These are phyloP conservation scores for Leucoma salicis DNA, from an alignment of 2,888 invertebrate species.

Conservation along the genomic window DNA sequence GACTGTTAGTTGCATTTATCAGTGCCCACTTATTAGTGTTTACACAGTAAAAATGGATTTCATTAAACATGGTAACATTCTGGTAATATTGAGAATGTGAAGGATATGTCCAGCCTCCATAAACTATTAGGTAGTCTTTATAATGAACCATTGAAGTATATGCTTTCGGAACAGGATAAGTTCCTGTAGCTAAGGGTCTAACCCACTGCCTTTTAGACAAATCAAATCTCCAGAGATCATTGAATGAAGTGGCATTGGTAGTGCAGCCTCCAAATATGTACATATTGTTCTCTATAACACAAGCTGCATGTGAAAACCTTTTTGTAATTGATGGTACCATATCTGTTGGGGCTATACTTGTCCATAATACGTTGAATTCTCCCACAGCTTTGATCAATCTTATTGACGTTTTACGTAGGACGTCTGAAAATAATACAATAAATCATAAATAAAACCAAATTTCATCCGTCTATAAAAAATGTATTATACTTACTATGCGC, in stretches of 20 bases:
- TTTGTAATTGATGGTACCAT: conserved; percentile 91
- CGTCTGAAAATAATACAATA: conserved; percentile 82
- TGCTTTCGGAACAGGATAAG: conserved; percentile 97
- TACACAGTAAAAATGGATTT: conserved; percentile 94
- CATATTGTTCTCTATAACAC: conserved; percentile 91
- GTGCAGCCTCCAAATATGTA: conserved; percentile 98
- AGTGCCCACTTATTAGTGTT: conserved; percentile 90
- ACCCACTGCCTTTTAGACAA: conserved; percentile 93
- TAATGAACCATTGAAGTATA: conserved; percentile 96
- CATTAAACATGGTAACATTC: conserved; percentile 94
- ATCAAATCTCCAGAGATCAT: conserved; percentile 97
- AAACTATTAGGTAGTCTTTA: conserved; percentile 91
- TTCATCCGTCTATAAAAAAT: background rate
- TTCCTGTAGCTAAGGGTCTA: conserved; percentile 89
- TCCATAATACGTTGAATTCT: conserved; percentile 90
- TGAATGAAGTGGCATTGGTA: conserved; percentile 95
- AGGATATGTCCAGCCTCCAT: conserved; percentile 98
- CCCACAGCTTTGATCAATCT: conserved; percentile 89
- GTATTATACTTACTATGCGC: conserved; percentile 87
- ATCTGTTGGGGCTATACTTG: conserved; percentile 81
- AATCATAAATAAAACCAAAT: background rate
- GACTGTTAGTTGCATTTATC: conserved; percentile 85
- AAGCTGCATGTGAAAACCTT: conserved; percentile 95
- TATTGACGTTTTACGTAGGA: conserved; percentile 87
- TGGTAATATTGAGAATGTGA: conserved; percentile 92